Evolutionary conservation across 2,888 invertebrate genomes (phyloP), one percentile per base, ranked within the genome.

Genomic region (Calameuta idolon): DNA sequence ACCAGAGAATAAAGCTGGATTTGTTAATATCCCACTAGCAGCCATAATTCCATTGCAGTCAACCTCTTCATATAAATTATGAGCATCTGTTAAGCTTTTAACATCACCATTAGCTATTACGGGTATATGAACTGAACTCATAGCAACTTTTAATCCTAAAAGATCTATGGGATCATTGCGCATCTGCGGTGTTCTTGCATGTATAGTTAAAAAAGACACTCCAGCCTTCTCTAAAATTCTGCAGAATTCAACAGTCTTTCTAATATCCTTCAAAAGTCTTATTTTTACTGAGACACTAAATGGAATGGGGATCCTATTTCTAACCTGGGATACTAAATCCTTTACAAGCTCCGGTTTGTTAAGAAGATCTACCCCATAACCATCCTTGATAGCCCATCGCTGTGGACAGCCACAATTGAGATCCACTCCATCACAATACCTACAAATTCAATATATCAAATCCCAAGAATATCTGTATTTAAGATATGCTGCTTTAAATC

Each of bases 351-450:
- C 96, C 11, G 99, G 98, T 84, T 96, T 95, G 12, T 94, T 94
- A 33, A 99, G 92, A 83, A 99, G 92, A 79, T 95, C 95, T 87
- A 97, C 97, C 0, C 99, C 99, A 89, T 97, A 96, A 4, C 98
- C 98, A 89, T 97, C 96, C 83, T 96, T 94, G 92, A 97, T 95
- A 0, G 98, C 98, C 98, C 98, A 99, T 83, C 95, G 93, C 92
- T 99, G 99, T 1, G 99, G 99, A 87, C 99, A 99, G 0, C 99
- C 99, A 93, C 99, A 99, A 90, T 99, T 99, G 68, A 99, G 92
- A 92, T 99, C 99, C 3, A 98, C 96, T 11, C 99, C 99, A 93
- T 97, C 96, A 77, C 96, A 95, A 92, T 95, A 96, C 23, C 95
- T 95, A 76, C 15, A 55, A 55, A 55, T 55, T 9, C 1, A 2